Evolutionary conservation across 2,113 vertebrate genomes (phyloP).

Genomic region (Daubentonia madagascariensis): DNA sequence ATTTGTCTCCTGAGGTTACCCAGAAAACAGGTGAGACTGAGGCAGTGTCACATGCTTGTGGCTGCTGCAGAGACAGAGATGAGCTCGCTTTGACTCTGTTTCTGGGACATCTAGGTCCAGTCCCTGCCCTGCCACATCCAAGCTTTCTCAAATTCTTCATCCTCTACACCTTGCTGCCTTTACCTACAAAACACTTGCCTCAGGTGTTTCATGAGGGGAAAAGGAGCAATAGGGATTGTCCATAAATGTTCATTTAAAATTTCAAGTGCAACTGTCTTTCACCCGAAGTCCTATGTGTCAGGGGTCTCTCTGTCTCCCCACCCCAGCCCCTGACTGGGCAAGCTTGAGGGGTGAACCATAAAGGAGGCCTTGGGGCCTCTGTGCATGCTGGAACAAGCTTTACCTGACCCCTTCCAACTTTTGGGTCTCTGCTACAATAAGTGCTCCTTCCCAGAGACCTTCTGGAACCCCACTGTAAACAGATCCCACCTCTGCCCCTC

Average conservation of each 20-base stretch:
- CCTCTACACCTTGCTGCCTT: background rate
- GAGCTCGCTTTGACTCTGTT: background rate
- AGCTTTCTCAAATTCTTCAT: background rate
- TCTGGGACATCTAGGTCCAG: background rate
- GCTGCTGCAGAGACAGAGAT: background rate
- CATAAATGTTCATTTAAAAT: background rate
- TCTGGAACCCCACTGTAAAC: background rate
- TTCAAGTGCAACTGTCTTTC: background rate
- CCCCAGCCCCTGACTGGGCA: background rate
- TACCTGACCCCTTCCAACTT: background rate
- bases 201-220: background rate
- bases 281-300: background rate
- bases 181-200: background rate
- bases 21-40: background rate
- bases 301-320: background rate
- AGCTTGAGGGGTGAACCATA: background rate
- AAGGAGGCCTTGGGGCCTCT: background rate
- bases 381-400: background rate
- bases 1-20: background rate
- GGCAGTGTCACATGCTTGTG: background rate
- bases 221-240: background rate
- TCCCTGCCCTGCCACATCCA: background rate
- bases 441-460: background rate
- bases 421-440: background rate
- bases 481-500: background rate